These are phyloP conservation scores for Ostrea denselamellosa DNA, from an alignment of 1,140 invertebrate genomes.

Conservation along the genomic window DNA sequence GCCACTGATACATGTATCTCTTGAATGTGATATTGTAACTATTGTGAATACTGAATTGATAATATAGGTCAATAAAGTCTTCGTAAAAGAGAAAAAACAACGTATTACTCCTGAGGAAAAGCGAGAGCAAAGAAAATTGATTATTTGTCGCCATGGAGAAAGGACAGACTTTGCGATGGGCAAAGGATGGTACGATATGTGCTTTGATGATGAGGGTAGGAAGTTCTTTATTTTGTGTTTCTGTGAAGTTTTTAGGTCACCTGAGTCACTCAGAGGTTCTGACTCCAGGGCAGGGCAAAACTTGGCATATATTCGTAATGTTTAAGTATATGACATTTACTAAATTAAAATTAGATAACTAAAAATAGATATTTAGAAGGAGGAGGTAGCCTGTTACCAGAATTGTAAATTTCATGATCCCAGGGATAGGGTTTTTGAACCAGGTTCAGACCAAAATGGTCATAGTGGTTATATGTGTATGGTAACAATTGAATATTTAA, in stretches of 20 bases:
- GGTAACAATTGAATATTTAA: too few relatives aligned
- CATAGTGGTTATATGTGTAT: too few relatives aligned
- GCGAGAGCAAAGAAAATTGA: background rate
- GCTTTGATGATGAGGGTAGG: slow-evolving; percentile 88
- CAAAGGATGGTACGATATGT: slow-evolving; percentile 88
- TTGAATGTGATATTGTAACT: background rate
- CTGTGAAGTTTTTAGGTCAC: background rate
- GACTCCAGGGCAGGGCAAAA: too few relatives aligned
- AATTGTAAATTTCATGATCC: too few relatives aligned
- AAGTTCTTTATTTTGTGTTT: background rate
- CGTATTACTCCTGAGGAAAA: background rate
- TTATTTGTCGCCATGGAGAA: slow-evolving; percentile 91
- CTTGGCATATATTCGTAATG: too few relatives aligned
- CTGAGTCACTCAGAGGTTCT: too few relatives aligned
- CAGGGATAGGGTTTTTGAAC: too few relatives aligned
- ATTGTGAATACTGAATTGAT: background rate
- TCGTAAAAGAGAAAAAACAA: slow-evolving; percentile 7
- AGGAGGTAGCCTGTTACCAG: too few relatives aligned
- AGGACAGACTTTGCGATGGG: slow-evolving; percentile 95
- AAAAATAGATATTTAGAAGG: too few relatives aligned
- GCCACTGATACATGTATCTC: background rate
- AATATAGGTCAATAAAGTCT: background rate
- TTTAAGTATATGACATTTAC: too few relatives aligned
- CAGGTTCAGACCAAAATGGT: too few relatives aligned
- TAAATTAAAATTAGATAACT: too few relatives aligned